phyloP scores from a whole-genome alignment of 2,797 vertebrate genomes.

The Carapus acus region DNA sequence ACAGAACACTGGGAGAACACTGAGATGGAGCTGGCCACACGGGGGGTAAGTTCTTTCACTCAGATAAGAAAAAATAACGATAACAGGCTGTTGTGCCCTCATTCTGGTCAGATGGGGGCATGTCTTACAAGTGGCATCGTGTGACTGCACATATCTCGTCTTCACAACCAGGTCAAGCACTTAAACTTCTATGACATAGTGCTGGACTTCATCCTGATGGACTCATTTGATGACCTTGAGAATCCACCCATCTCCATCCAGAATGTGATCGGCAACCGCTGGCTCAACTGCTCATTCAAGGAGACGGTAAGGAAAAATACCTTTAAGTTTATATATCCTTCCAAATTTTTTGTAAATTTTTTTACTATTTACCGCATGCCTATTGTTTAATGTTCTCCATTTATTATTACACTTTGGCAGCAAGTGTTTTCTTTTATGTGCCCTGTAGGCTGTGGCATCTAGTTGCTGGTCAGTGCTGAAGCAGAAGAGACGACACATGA shows the following conservation, averaged over 20 bases:
- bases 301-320: conserved; percentile 87
- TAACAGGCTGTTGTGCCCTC: too few species aligned
- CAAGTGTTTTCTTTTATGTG: background rate
- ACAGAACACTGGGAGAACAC: conserved; percentile 90
- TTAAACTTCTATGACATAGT: conserved; percentile 97
- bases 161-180: conserved; percentile 80
- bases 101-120: too few species aligned
- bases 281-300: conserved; percentile 96
- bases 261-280: conserved; percentile 94
- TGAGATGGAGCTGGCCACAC: conserved; percentile 84
- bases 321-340: too few species aligned
- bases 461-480: conserved; percentile 97
- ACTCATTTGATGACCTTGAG: conserved; percentile 98
- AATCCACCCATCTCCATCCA: conserved; percentile 94
- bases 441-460: conserved; percentile 86
- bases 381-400: too few species aligned
- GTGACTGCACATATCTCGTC: accelerated
- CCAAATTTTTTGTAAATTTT: too few species aligned
- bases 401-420: background rate
- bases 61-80: too few species aligned
- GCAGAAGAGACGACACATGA: conserved; percentile 92
- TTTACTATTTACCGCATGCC: too few species aligned
- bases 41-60: conserved; percentile 90
- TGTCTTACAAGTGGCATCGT: too few species aligned
- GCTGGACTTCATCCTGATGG: conserved; percentile 96